phyloP scores from a whole-genome alignment of 2,888 invertebrate genomes.

The Morinoia aosen region DNA sequence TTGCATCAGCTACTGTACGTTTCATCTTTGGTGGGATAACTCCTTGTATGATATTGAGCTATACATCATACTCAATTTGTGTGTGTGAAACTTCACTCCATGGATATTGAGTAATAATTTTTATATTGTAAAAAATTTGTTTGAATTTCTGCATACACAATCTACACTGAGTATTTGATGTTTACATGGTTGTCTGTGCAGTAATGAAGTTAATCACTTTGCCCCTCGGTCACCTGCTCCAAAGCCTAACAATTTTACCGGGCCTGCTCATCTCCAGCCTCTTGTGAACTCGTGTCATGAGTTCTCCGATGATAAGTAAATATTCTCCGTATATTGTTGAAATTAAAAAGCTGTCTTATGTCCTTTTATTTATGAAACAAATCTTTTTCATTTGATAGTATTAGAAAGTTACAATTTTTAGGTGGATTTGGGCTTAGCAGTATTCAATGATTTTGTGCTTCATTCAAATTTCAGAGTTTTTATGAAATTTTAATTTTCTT shows the following conservation, averaged over 20 bases:
- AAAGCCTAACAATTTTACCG: background rate
- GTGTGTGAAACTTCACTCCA: too few relatives aligned
- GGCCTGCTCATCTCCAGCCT: slow-evolving; percentile 26
- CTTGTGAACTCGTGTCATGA: slow-evolving; percentile 13
- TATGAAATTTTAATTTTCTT: background rate
- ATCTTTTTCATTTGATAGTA: background rate
- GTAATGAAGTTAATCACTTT: background rate
- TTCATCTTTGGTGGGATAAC: too few relatives aligned
- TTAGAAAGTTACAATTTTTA: background rate
- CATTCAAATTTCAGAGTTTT: background rate
- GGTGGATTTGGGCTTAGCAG: background rate
- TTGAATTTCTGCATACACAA: too few relatives aligned
- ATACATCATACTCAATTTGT: too few relatives aligned
- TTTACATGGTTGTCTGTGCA: background rate
- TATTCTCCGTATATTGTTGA: background rate
- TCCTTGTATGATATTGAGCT: too few relatives aligned
- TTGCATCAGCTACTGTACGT: too few relatives aligned
- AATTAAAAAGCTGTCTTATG: background rate
- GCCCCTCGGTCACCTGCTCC: background rate
- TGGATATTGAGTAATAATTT: too few relatives aligned
- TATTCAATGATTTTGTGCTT: background rate
- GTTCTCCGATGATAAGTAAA: background rate
- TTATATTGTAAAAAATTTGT: too few relatives aligned
- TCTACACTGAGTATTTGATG: too few relatives aligned
- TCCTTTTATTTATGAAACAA: background rate